A percentile compares a stretch with the other conserved stretches of the same genome.
phyloP scores from a whole-genome alignment of 2,888 invertebrate species.

The Tridacna gigas region DNA sequence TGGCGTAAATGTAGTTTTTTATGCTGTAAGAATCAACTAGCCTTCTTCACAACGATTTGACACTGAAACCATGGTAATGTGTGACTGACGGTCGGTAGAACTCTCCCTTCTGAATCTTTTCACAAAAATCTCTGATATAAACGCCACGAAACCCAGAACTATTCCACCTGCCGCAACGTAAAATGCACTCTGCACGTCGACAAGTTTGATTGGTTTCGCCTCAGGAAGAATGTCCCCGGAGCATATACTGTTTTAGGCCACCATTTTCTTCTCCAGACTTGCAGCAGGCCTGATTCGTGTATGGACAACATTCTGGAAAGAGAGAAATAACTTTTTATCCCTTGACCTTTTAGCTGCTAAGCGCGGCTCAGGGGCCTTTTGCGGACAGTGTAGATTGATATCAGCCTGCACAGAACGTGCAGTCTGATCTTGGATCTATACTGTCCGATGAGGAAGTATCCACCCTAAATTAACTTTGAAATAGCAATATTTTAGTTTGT shows the following conservation, averaged over 20 bases:
- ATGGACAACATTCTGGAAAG: slow-evolving; percentile 70
- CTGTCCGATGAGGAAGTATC: no score
- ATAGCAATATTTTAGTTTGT: no score
- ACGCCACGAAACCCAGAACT: slow-evolving; percentile 42
- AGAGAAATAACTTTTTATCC: background rate
- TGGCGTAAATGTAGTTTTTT: no score
- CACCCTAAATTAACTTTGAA: no score
- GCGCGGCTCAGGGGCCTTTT: no score
- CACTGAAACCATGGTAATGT: background rate
- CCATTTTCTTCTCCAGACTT: slow-evolving; percentile 72
- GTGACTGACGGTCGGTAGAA: background rate
- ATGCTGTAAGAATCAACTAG: no score
- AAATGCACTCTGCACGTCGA: slow-evolving; percentile 75
- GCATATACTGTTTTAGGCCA: slow-evolving; percentile 72
- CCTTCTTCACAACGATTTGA: no score
- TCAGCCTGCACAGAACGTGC: no score
- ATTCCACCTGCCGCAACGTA: slow-evolving; percentile 64
- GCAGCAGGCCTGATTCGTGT: slow-evolving; percentile 74
- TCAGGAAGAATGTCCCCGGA: slow-evolving; percentile 63
- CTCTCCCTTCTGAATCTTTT: slow-evolving; percentile 13
- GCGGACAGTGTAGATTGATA: no score
- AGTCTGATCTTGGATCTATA: no score
- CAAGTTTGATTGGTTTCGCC: slow-evolving; percentile 67
- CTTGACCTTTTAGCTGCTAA: no score
- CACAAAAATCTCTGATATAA: slow-evolving; percentile 34